phyloP scores from a whole-genome alignment of 2,113 vertebrate genomes.

The Abramis brama region DNA sequence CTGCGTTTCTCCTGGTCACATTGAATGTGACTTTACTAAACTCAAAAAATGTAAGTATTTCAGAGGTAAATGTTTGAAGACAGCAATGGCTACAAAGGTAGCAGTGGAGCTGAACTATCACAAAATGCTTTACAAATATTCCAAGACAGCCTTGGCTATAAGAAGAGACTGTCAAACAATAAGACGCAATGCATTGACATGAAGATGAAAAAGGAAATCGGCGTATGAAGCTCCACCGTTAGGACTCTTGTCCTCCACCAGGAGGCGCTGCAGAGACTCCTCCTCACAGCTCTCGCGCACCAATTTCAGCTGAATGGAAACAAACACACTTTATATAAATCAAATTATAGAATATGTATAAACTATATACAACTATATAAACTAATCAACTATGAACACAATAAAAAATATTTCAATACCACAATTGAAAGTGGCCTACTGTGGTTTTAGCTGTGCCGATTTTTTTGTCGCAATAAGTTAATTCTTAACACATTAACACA shows the following conservation, averaged over 20 bases:
- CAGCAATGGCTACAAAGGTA: not conserved
- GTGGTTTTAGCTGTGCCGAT: not conserved
- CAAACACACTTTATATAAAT: not conserved
- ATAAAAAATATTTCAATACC: not conserved
- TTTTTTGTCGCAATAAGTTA: not conserved
- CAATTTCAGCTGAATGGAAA: conserved; percentile 70
- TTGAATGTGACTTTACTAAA: not conserved
- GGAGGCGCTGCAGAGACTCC: conserved; percentile 74
- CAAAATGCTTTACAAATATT: not conserved
- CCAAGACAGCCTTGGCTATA: not conserved
- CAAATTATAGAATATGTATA: not conserved
- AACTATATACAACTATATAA: too few relatives aligned
- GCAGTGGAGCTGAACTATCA: not conserved
- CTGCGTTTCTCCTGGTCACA: not conserved
- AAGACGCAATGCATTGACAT: conserved; percentile 73
- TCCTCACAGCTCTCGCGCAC: conserved; percentile 77
- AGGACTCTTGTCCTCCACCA: conserved; percentile 81
- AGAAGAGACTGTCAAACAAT: conserved; percentile 62
- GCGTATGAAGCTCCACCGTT: conserved; percentile 80
- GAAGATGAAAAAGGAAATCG: conserved; percentile 80
- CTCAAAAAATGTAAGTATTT: not conserved
- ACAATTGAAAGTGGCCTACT: not conserved
- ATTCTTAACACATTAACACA: too few relatives aligned
- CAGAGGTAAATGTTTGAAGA: not conserved
- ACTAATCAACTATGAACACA: not conserved